phyloP scores from a whole-genome alignment of 2,797 vertebrate genomes.

The Chrosomus eos region DNA sequence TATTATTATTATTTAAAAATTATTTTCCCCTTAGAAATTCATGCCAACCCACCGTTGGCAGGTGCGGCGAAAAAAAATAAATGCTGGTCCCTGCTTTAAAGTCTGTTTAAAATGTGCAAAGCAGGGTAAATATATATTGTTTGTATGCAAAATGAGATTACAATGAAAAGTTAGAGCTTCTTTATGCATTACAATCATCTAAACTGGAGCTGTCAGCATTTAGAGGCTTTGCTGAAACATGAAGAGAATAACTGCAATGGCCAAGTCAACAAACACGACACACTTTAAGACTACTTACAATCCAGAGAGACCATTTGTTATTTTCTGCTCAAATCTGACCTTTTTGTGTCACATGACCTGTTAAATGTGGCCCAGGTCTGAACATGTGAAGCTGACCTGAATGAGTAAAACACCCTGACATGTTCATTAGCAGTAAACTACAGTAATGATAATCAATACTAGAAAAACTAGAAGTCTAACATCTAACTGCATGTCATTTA shows the following conservation, averaged over 20 bases:
- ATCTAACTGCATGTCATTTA: neutral
- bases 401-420: neutral
- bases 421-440: neutral
- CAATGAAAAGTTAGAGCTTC: slow-evolving; percentile 2
- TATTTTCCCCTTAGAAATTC: neutral
- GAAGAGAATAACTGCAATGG: neutral
- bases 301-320: neutral
- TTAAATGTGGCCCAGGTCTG: neutral
- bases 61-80: neutral
- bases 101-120: neutral
- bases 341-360: neutral
- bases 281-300: neutral
- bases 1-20: neutral
- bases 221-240: slow-evolving; percentile 5
- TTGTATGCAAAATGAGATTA: neutral
- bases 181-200: neutral
- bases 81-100: neutral
- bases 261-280: neutral
- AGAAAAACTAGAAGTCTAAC: neutral
- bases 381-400: neutral
- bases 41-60: neutral
- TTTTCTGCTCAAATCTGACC: neutral
- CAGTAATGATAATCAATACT: neutral
- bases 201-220: neutral
- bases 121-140: neutral